These are phyloP conservation scores for Micoletzkya japonica DNA, from an alignment of 2,888 invertebrate species.

Conservation along the genomic window DNA sequence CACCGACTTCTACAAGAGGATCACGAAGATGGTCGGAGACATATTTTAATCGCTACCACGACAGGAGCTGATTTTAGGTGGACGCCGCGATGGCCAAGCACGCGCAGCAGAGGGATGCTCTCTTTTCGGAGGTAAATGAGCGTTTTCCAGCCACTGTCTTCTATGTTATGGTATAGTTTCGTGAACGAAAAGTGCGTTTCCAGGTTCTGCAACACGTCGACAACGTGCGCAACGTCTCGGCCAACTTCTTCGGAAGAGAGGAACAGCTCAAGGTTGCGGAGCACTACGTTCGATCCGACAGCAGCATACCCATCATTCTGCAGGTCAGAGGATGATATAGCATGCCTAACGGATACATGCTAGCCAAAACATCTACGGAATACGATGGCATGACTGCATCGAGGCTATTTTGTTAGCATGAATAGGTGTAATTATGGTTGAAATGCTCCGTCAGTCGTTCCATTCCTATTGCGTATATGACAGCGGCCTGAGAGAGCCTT, in stretches of 20 bases:
- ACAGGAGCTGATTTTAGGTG: conserved; percentile 33
- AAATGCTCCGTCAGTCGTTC: no score
- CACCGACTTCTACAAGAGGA: conserved; percentile 52
- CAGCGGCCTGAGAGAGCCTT: no score
- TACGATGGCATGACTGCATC: no score
- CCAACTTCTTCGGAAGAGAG: conserved; percentile 82
- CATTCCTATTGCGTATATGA: no score
- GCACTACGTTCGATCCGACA: conserved; percentile 78
- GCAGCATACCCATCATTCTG: conserved; percentile 75
- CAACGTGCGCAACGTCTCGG: conserved; percentile 37
- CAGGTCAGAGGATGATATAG: no score
- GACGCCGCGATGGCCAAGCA: conserved; percentile 57
- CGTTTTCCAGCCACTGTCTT: background rate
- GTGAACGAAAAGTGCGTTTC: background rate
- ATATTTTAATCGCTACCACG: background rate
- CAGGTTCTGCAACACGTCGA: conserved; percentile 43
- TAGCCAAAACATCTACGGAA: no score
- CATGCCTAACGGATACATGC: no score
- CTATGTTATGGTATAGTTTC: no score
- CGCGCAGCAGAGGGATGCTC: conserved; percentile 47
- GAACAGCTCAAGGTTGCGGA: conserved; percentile 80
- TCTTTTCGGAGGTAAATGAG: conserved; percentile 37
- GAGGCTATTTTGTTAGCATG: no score
- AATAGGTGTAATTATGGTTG: no score
- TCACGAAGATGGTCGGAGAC: conserved; percentile 47